Evolutionary conservation across 2,888 invertebrate genomes (phyloP), one percentile per base, ranked within the genome.

Genomic region (Agonopterix subpropinquella): DNA sequence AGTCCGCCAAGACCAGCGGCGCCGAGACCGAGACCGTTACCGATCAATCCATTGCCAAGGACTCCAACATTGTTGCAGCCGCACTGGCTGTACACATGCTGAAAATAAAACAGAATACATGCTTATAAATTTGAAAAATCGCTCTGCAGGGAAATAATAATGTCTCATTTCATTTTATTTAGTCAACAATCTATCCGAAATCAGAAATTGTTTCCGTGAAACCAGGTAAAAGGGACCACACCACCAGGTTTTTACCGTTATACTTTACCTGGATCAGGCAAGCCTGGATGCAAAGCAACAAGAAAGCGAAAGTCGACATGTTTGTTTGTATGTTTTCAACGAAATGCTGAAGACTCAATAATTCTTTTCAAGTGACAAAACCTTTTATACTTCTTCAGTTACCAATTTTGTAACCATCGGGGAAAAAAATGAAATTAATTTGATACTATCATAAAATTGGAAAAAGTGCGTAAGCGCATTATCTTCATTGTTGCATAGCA

Each of bases 251-350:
- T 18, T 4, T 18, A 4, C 3, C 3, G 13, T 28, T 28, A 4
- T 28, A 28, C 5, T 28, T 28, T 53, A 73, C 73, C 59, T 72
- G 67, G 47, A 57, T 51, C 45, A 69, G 55, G 57, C 61, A 65
- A 49, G 61, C 66, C 52, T 67, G 64, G 53, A 61, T 47, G 61
- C 64, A 67, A 47, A 72, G 44, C 2, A 68, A 44, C 11, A 69
- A 44, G 47, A 70, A 52, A 10, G 61, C 53, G 47, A 68, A 64
- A 47, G 61, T 41, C 54, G 64, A 62, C 70, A 70, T 73, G 52
- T 53, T 64, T 48, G 42, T 44, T 51, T 48, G 45, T 44, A 43
- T 46, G 47, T 51, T 51, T 47, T 50, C 50, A 48, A 47, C 35
- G 44, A 15, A 41, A 9, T 8, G 44, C 44, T 48, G 41, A 48